Base-by-base conservation (phyloP, 2,113 vertebrate species). In the Platysteira castanea region DNA sequence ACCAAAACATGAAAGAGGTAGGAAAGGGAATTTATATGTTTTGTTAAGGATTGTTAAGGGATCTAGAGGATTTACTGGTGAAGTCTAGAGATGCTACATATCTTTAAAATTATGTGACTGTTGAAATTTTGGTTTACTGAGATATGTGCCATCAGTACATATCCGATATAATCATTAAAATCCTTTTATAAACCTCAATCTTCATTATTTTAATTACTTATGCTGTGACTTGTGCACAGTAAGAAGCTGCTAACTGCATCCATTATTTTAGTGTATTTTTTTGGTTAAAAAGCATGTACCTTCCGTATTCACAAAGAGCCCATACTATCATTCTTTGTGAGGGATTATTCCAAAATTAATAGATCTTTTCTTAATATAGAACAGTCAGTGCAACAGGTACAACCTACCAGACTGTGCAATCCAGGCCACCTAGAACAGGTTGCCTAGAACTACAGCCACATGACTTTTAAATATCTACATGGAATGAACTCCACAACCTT, bases 351-450 rank as follows among this genome's bases (percentile, higher is more conserved):
- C 7, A 44, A 89, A 54, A 35, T 2, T 6, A 35, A 42, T 6
- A 64, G 15, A n/a, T 0, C 14, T 73, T 69, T 82, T 82, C 10
- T 5, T 4, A 61, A 30, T 35, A 5, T 33, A 56, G 31, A 78
- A 47, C 11, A 52, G 15, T 7, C 33, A 73, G 10, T 47, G n/a
- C 6, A 69, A 50, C 1, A 56, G 10, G 13, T 26, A 30, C 7
- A 50, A 26, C 11, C 26, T 22, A 27, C 35, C 21, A 84, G 17
- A 13, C 30, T 75, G 30, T 50, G 42, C 21, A 61, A 30, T 10
- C 17, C 4, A 1, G 15, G 13, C 18, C 9, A 31, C 3, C 12
- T 54, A 46, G 3, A 89, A 19, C 8, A 1, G 0, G 1, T 31
- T 73, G 6, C 3, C 9, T 9, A 69, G 35, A n/a, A 53, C 3